Base-by-base conservation (phyloP, 2,797 vertebrate species). In the Hoplostethus atlanticus region DNA sequence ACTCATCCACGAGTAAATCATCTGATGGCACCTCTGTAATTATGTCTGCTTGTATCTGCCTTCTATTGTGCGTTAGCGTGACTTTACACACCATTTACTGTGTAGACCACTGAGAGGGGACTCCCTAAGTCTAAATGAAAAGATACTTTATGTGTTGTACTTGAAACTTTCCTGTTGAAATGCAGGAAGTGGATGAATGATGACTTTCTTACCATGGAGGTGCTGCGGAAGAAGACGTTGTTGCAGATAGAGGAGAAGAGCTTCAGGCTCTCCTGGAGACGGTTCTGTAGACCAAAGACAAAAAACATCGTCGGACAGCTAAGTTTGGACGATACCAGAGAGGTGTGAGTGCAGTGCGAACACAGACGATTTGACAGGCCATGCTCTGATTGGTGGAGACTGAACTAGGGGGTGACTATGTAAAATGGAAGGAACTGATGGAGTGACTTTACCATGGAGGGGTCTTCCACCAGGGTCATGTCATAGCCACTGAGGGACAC, bases 161-260 rank as follows among this genome's bases (percentile, higher is more conserved):
- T 34, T 55, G 25, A 9, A 30, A n/a, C 47, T 8, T 48, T 48
- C 47, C 53, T 6, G 1, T 30, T 31, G 12, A 34, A 4, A 30
- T 12, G 5, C 5, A 55, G 30, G 1, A 15, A 17, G 48, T 16
- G 31, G 31, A 36, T 30, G 21, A 13, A 15, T 17, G 31, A 36
- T 30, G 21, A 13, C 15, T 17, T 36, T 51, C 92, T 91, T 84
- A 94, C 92, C 92, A 94, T 93, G 42, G 93, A 95, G 11, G 95
- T 95, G 86, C 86, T 93, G 72, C 89, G 92, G 89, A 95, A 95
- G 90, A 94, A 95, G 44, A 95, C 34, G 13, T 95, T 95, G 84
- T 95, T 95, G 90, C 94, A 95, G 85, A 95, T 93, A 46, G 94
- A 93, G 13, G 91, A 87, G 80, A 95, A 95, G 42, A 95, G 91